Evolutionary conservation across 2,888 invertebrate species (phyloP), one percentile per base, ranked within the genome.

Genomic region (Hypena proboscidalis): DNA sequence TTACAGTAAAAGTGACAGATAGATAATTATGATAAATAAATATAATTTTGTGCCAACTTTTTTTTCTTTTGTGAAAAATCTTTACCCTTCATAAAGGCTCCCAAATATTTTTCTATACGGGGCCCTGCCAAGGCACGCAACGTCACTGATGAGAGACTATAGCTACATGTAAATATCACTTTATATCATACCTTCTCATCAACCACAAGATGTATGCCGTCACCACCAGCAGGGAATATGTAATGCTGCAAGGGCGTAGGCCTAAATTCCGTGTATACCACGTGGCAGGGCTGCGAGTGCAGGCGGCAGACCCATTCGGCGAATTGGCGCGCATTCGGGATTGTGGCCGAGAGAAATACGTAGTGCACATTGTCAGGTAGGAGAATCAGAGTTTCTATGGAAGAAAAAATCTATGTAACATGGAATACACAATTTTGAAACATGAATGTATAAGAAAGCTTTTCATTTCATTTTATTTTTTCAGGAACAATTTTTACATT

Each of bases 161-260:
- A n/a, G n/a, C 6, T 36, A 8, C 3, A 17, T 3, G 38, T 4
- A 8, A 23, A 38, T 22, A 31, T 23, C 36, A 4, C 7, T 57
- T 17, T 17, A 3, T 14, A 71, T 71, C 27, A 22, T 76, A 94
- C 95, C 84, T 94, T 94, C 85, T 98, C 97, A 90, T 98, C 97
- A 0, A 98, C 97, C 33, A 99, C 99, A 70, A 99, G 93, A 85
- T 99, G 98, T 65, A 99, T 97, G 2, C 97, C 97, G 80, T 97
- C 97, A 0, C 98, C 98, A 1, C 99, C 99, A 9, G 97, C 96
- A 0, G 99, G 99, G 85, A 97, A 99, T 49, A 99, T 95, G 77
- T 98, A 99, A 90, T 99, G 99, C 81, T 99, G 99, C 45, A 99
- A 91, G 0, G 99, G 99, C 0, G 98, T 98, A 1, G 99, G 99